These are phyloP conservation scores for Sitophilus oryzae DNA, from an alignment of 1,140 invertebrate species.

Conservation along the genomic window DNA sequence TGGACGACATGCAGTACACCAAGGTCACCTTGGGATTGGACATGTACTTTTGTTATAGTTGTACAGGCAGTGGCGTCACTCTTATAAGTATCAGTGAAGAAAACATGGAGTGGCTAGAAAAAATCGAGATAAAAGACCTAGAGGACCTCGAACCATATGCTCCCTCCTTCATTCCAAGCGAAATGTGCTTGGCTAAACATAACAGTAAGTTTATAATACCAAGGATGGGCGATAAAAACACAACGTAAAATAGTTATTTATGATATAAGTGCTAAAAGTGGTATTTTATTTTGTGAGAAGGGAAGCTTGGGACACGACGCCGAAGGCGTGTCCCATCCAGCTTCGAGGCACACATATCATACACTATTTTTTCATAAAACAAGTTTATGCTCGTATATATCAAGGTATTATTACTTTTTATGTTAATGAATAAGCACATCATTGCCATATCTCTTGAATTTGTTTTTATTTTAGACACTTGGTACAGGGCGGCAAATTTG, in stretches of 20 bases:
- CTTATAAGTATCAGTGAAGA: constrained; percentile 2
- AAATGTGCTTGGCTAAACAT: constrained; percentile 18
- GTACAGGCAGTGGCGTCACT: constrained; percentile 9
- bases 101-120: constrained; percentile 4
- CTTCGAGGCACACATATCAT: too few relatives aligned
- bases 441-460: background rate
- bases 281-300: constrained; percentile 1
- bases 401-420: too few relatives aligned
- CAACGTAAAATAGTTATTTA: too few relatives aligned
- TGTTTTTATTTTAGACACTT: constrained; percentile 11
- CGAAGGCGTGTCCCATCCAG: too few relatives aligned
- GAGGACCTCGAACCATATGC: constrained; percentile 11
- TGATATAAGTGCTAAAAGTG: too few relatives aligned
- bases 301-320: too few relatives aligned
- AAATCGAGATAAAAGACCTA: background rate
- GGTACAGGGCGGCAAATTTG: constrained; percentile 20
- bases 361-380: too few relatives aligned
- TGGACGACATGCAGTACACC: constrained; percentile 12
- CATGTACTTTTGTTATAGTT: constrained; percentile 9
- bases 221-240: too few relatives aligned
- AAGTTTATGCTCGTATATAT: too few relatives aligned
- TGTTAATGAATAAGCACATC: background rate
- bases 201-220: constrained; percentile 10
- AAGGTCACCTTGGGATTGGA: constrained; percentile 11
- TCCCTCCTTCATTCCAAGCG: constrained; percentile 6